Conservation (phyloP, 53 echinoderm and acorn worm genomes). For the Apostichopus leukothele region DNA sequence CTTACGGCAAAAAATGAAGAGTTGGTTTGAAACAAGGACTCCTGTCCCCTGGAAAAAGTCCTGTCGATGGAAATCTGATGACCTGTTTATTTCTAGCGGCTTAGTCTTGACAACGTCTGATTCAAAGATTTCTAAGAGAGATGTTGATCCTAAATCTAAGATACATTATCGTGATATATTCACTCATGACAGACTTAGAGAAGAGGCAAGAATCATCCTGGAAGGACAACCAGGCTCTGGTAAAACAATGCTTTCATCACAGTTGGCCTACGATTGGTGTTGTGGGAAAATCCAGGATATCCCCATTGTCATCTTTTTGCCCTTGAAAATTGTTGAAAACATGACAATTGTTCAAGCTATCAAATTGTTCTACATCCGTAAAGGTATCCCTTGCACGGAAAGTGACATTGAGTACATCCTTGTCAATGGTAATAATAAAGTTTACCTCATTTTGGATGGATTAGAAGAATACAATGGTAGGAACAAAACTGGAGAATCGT, state of each 20-base stretch:
- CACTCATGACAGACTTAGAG: neutral
- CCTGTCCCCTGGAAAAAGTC: constrained; percentile 31
- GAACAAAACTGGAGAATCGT: neutral
- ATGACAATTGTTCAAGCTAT: constrained; percentile 19
- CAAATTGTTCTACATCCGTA: constrained; percentile 4
- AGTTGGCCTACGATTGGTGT: constrained; percentile 8
- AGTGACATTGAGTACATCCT: constrained; percentile 4
- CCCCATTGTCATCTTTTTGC: constrained; percentile 2
- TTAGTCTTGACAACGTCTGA: neutral
- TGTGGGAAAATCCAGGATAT: neutral
- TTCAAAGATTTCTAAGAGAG: neutral
- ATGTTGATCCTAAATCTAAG: neutral
- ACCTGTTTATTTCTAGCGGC: constrained; percentile 1
- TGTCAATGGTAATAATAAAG: neutral
- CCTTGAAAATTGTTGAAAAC: constrained; percentile 14
- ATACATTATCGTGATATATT: neutral
- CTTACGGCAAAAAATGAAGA: neutral
- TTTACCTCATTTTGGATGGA: constrained; percentile 4
- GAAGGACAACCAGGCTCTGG: constrained; percentile 5
- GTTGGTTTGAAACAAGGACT: constrained; percentile 29
- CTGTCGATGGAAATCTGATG: constrained; percentile 17
- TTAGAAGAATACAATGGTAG: neutral
- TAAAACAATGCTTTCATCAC: neutral
- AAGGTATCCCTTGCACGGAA: neutral
- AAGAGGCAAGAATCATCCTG: neutral